Percentiles rank a stretch among this genome's conserved stretches.
phyloP scores from a whole-genome alignment of 2,797 vertebrate genomes.

The Mormyrops boulengeri region DNA sequence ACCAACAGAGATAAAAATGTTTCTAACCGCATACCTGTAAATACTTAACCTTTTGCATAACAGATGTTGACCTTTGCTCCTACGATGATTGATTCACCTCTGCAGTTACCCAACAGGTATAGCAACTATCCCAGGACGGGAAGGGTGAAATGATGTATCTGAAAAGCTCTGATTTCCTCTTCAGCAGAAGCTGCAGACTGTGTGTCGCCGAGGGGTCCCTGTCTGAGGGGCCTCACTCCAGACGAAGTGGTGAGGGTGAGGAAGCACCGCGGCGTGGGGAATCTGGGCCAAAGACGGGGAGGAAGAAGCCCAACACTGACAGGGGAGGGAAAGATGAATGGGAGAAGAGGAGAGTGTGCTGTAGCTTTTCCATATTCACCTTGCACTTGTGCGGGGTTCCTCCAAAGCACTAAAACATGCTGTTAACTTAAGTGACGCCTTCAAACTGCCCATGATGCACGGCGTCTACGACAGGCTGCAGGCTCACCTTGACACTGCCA shows the following conservation, averaged over 20 bases:
- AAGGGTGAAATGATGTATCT: not conserved
- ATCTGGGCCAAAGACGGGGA: not conserved
- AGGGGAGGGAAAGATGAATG: not conserved
- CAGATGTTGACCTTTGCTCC: not conserved
- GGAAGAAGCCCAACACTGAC: slow-evolving; percentile 23
- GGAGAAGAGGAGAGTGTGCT: not conserved
- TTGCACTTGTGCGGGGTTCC: not conserved
- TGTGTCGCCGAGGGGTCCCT: slow-evolving; percentile 46
- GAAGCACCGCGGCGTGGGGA: not conserved
- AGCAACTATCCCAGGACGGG: not conserved
- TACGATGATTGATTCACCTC: not conserved
- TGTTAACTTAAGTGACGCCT: not conserved
- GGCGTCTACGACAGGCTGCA: not conserved
- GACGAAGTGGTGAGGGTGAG: slow-evolving; percentile 18
- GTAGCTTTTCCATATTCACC: not conserved
- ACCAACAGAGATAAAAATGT: not conserved
- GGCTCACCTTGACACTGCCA: not conserved
- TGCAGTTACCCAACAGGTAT: not conserved
- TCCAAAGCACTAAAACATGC: not conserved
- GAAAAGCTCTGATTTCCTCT: not conserved
- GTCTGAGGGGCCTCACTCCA: slow-evolving; percentile 34
- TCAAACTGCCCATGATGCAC: not conserved
- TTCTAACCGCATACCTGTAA: not conserved
- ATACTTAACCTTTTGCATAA: not conserved
- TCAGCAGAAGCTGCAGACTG: slow-evolving; percentile 51